phyloP scores from a whole-genome alignment of 2,888 invertebrate species.

The Electrophaes corylata region DNA sequence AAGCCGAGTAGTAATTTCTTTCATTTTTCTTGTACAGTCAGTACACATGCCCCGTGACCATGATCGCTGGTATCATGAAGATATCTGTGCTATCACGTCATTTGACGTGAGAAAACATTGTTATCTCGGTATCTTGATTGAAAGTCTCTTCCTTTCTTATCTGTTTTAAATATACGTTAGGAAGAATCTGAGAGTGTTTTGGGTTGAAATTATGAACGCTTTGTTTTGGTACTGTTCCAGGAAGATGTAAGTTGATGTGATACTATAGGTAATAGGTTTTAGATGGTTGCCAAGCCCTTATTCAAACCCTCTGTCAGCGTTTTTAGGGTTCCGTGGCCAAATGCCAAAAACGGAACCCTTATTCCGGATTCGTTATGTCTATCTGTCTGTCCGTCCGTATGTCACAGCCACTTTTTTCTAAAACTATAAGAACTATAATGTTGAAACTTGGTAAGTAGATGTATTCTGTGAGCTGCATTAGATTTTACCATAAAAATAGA shows the following conservation, averaged over 20 bases:
- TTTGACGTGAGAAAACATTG: constrained; percentile 44
- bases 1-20: too few relatives aligned
- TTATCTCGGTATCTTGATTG: constrained; percentile 65
- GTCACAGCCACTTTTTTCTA: too few relatives aligned
- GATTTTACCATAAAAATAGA: too few relatives aligned
- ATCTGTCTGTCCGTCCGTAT: too few relatives aligned
- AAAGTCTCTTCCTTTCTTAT: constrained; percentile 53
- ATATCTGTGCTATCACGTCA: constrained; percentile 20
- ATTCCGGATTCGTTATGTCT: too few relatives aligned
- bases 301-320: neutral
- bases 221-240: neutral
- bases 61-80: constrained; percentile 44
- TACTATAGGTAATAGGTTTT: neutral
- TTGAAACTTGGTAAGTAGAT: too few relatives aligned
- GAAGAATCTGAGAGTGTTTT: constrained; percentile 2
- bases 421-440: too few relatives aligned
- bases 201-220: neutral
- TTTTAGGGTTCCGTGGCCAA: too few relatives aligned
- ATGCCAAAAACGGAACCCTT: too few relatives aligned
- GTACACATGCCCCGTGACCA: constrained; percentile 39
- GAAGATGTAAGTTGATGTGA: neutral
- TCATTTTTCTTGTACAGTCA: too few relatives aligned
- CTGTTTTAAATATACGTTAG: constrained; percentile 27
- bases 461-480: too few relatives aligned
- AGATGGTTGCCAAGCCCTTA: neutral